Evolutionary conservation across 2,113 vertebrate genomes (phyloP), one percentile per base, ranked within the genome.

Genomic region (Peromyscus leucopus): DNA sequence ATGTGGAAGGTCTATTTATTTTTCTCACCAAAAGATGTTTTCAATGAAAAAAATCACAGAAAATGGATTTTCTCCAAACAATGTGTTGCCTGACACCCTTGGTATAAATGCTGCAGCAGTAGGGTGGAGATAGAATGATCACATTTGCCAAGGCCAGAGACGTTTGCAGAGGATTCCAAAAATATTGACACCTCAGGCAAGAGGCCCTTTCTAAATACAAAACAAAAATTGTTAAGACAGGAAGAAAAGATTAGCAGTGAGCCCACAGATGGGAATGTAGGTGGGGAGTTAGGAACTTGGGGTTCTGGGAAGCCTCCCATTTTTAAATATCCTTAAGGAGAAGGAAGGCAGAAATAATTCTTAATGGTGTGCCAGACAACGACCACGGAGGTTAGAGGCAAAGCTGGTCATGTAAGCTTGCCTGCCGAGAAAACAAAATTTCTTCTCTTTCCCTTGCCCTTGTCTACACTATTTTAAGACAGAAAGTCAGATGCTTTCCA

Each of bases 121-220:
- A 72, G 95, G 89, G 94, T 7, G 59, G 96, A 93, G 84, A 89
- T 84, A 39, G 36, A 93, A 72, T 78, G 87, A 94, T 90, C 6
- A 28, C 31, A 75, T 72, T 65, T 94, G 91, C 94, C 91, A 97
- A 97, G 92, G 95, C 90, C 93, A 95, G 65, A 28, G 59, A 74
- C 76, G 67, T 95, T 97, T 97, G 96, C 61, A 89, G 87, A 91
- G 22, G 88, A 97, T 93, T 98, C 98, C 91, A 97, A 93, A 97
- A 97, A 94, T 96, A 92, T 91, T 97, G 96, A 93, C 91, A 96
- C 69, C 78, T 71, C 93, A 89, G 91, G 85, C 61, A 97, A 97
- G 97, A 98, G 93, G 96, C 96, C 94, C 96, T 98, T 97, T 97
- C 95, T 98, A 97, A 98, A 98, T 97, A 85, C 59, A 96, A 95